Evolutionary conservation across 2,888 invertebrate genomes (phyloP), one percentile per base, ranked within the genome.

Genomic region (Chloroclysta siterata): DNA sequence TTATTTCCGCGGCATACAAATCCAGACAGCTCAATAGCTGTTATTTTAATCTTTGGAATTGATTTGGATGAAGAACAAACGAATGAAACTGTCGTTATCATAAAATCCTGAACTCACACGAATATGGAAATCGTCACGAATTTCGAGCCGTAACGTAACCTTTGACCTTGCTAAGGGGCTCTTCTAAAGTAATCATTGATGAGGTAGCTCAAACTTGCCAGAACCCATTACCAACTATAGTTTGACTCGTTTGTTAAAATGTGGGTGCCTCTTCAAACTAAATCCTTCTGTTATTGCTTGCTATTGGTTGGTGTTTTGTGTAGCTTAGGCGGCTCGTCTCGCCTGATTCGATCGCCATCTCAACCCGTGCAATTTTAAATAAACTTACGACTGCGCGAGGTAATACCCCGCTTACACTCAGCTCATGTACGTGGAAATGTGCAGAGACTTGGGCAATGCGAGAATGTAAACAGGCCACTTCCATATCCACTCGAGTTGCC

Each of bases 161-260:
- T 46, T 42, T 47, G 52, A 41, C 42, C 17, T 59, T 60, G 44
- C 58, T 66, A 56, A 66, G 53, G 46, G 46, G 62, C 53, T 53
- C 60, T 65, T 62, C 41, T 65, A 56, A 63, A 65, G 59, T 63
- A 63, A 63, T 65, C 60, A 47, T 68, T 65, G 60, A 41, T 63
- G 56, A 41, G 61, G 55, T 58, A 53, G 52, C 46, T 57, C 41
- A 14, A 67, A 70, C 65, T 66, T 59, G 53, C 56, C 42, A 29
- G 51, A 66, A 67, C 50, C 61, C 59, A 64, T 70, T 61, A 28
- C 48, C 47, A 53, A 53, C 63, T 53, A 50, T 63, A 65, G 63
- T 69, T 68, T 63, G n/a, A 39, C 48, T 65, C 60, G 60, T 65
- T 64, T 64, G 52, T 44, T 65, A 65, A 56, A 68, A 65, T 58